A percentile compares a stretch with the other conserved stretches of the same genome.
Conservation (phyloP, 2,797 vertebrate species). For the Serranus cabrilla region DNA sequence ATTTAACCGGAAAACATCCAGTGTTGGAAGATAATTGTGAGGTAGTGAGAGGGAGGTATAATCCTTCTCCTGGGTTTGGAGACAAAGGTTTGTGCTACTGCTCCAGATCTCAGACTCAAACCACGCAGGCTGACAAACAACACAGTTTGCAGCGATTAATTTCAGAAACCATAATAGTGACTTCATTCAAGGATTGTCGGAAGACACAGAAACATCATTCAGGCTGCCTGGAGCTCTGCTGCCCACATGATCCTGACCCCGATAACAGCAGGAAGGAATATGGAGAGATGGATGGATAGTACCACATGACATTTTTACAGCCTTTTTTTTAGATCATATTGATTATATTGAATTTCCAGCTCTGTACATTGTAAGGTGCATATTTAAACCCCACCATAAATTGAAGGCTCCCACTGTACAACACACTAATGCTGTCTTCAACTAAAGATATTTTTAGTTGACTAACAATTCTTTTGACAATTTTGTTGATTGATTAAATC, state of each 20-base stretch:
- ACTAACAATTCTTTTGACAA: no score
- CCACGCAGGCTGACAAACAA: background rate
- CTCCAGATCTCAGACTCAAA: constrained; percentile 16
- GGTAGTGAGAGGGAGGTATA: background rate
- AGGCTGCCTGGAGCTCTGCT: constrained; percentile 15
- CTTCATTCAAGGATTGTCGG: constrained; percentile 1
- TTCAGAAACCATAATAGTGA: background rate
- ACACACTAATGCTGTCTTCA: no score
- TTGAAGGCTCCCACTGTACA: background rate
- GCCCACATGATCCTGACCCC: constrained; percentile 32
- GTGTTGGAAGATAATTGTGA: background rate
- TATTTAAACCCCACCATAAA: constrained; percentile 1
- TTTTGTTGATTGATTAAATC: no score
- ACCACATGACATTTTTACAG: constrained; percentile 8
- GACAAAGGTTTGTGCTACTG: constrained; percentile 9
- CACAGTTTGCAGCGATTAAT: background rate
- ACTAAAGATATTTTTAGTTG: no score
- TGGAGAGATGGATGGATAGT: constrained; percentile 24
- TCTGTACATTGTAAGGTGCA: background rate
- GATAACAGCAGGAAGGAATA: constrained; percentile 31
- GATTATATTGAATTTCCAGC: constrained; percentile 2
- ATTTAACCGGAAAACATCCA: constrained; percentile 5
- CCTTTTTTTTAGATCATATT: background rate
- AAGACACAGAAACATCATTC: constrained; percentile 3
- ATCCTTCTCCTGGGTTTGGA: background rate